Evolutionary conservation across 92 coral and sea anemone genomes (phyloP), one percentile per base, ranked within the genome.

Genomic region (Paramuricea clavata): DNA sequence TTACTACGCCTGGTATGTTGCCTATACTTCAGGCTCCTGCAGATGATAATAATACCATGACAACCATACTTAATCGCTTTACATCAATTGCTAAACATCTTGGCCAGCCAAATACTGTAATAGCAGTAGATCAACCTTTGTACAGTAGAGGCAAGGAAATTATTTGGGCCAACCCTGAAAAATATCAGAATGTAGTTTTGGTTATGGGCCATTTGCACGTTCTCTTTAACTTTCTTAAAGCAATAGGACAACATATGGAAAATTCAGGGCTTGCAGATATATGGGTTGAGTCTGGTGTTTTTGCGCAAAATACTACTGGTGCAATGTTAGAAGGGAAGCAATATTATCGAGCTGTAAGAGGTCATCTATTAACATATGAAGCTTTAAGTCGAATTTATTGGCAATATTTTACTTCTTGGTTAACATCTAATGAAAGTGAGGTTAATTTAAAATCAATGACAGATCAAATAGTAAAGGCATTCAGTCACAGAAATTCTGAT

Each of bases 1-100:
- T 76, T 8, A 52, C 82, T 23, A 52, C 82, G 3, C 82, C 82
- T 52, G 82, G 82, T 6, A 76, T 76, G 82, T 33, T 76, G 47
- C 82, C 68, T 76, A 76, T 76, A 23, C 82, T 76, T 33, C 82
- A 76, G 47, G 68, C 82, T 44, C 82, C 82, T 23, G 82, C 82
- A 52, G 82, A 76, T 76, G 82, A 76, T 52, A 74, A 74, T 74
- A 74, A 74, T 28, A 74, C 81, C 32, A 74, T 74, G 3, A 44
- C 61, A 76, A 76, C 82, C 34, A 13, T 76, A 30, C 11, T 49
- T 76, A 76, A 76, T 41, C 82, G 82, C 68, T 76, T 76, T 60
- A 76, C 34, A 42, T 33, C 67, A 25, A 52, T 76, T 44, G 44
- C 65, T 76, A 65, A 76, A 30, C 30, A 32, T 49, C 82, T 76